Evolutionary conservation across 2,113 vertebrate genomes (phyloP).

Genomic region (Lycocorax pyrrhopterus): DNA sequence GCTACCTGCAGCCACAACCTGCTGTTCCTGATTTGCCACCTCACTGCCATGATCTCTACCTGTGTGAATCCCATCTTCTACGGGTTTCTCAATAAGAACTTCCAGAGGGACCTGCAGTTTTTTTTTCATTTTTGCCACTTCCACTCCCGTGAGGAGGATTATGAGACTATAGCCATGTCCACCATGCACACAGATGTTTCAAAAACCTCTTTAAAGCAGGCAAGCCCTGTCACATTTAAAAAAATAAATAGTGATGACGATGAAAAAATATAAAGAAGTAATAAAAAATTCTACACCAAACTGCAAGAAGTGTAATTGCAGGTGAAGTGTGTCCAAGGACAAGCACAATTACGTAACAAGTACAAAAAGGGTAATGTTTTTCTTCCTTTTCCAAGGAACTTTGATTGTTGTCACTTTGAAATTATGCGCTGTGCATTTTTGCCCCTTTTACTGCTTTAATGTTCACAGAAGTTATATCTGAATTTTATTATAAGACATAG

Average conservation of each 20-base stretch:
- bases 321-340: conserved; percentile 12
- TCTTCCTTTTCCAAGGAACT: not conserved
- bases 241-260: conserved; percentile 68
- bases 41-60: conserved; percentile 87
- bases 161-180: conserved; percentile 88
- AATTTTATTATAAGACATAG: conserved; percentile 3
- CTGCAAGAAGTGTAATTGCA: not conserved
- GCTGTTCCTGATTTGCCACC: conserved; percentile 84
- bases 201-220: conserved; percentile 82
- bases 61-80: conserved; percentile 89
- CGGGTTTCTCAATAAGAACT: conserved; percentile 89
- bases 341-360: conserved; percentile 48
- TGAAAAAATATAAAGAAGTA: conserved; percentile 62
- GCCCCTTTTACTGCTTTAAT: conserved; percentile 43
- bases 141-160: conserved; percentile 80
- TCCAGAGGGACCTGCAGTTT: conserved; percentile 84
- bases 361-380: not conserved
- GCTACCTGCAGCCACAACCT: conserved; percentile 84
- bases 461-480: conserved; percentile 6
- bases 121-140: conserved; percentile 84
- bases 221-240: conserved; percentile 73
- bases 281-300: not conserved
- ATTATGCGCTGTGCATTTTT: not conserved
- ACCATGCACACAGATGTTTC: conserved; percentile 88
- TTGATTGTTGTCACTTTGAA: conserved; percentile 19